Conservation (phyloP, 2,888 invertebrate species). For the Eledona agricola region DNA sequence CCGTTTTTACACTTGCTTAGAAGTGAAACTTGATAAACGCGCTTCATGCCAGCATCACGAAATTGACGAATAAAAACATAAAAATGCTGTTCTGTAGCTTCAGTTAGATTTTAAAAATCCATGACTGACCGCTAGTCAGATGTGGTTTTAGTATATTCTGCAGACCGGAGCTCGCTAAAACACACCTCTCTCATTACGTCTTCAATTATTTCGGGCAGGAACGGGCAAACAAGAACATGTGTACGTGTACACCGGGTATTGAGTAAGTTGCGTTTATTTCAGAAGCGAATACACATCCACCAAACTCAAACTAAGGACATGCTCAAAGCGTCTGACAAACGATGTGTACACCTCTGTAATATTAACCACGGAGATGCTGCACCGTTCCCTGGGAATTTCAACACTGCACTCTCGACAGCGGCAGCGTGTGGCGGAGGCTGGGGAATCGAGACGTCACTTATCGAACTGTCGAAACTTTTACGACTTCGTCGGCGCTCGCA, state of each 20-base stretch:
- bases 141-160: constrained; percentile 6
- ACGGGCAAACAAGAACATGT: neutral
- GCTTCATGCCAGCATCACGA: no score
- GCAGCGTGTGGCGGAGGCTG: constrained; percentile 1
- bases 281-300: neutral
- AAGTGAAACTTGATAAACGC: no score
- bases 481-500: neutral
- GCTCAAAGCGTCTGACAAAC: constrained; percentile 30
- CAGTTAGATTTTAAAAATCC: no score
- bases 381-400: constrained; percentile 21
- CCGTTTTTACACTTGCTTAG: no score
- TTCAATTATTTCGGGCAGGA: neutral
- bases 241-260: constrained; percentile 2
- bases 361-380: constrained; percentile 21
- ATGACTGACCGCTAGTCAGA: no score
- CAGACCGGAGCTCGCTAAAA: constrained; percentile 9
- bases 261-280: constrained; percentile 7
- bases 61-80: no score
- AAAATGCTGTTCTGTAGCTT: no score
- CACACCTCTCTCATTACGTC: constrained; percentile 2
- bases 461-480: constrained; percentile 8
- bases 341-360: constrained; percentile 33
- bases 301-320: constrained; percentile 10
- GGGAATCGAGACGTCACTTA: constrained; percentile 11
- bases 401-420: constrained; percentile 18